Evolutionary conservation across 1,140 invertebrate genomes (phyloP).

Genomic region (Protaetia brevitarsis): DNA sequence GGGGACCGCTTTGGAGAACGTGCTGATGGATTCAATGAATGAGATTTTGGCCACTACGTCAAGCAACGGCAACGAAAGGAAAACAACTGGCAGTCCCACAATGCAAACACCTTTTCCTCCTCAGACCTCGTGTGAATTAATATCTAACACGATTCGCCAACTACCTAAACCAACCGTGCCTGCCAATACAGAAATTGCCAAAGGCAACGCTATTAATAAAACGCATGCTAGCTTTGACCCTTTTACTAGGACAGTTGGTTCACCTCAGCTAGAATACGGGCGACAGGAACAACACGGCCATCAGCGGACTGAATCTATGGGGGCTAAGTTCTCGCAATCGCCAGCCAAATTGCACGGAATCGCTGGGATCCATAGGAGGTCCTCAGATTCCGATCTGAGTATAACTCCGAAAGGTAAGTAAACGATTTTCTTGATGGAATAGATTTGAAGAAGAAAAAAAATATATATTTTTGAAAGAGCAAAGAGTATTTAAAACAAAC

Average conservation of each 20-base stretch:
- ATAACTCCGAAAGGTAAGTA: slow-evolving; percentile 84
- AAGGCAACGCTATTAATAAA: slow-evolving; percentile 42
- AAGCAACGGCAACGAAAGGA: neutral
- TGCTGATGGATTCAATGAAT: slow-evolving; percentile 37
- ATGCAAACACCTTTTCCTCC: neutral
- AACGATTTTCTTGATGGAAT: neutral
- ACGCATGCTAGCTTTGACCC: slow-evolving; percentile 47
- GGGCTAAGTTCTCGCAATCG: slow-evolving; percentile 48
- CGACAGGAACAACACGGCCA: slow-evolving; percentile 24
- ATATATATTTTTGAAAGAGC: neutral
- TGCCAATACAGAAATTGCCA: slow-evolving; percentile 44
- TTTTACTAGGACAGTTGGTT: slow-evolving; percentile 38
- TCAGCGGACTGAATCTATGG: slow-evolving; percentile 34
- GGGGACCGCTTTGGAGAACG: slow-evolving; percentile 36
- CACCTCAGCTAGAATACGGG: slow-evolving; percentile 34
- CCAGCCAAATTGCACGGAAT: slow-evolving; percentile 55
- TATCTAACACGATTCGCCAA: neutral
- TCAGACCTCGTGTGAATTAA: neutral
- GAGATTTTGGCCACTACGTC: slow-evolving; percentile 33
- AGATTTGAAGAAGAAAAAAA: neutral
- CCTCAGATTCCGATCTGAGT: slow-evolving; percentile 90
- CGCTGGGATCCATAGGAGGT: slow-evolving; percentile 66
- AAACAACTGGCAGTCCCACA: neutral
- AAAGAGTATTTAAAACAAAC: slow-evolving; percentile 19
- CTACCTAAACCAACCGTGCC: slow-evolving; percentile 22